Evolutionary conservation across 2,888 invertebrate genomes (phyloP).

Genomic region (Mythimna lalbum): DNA sequence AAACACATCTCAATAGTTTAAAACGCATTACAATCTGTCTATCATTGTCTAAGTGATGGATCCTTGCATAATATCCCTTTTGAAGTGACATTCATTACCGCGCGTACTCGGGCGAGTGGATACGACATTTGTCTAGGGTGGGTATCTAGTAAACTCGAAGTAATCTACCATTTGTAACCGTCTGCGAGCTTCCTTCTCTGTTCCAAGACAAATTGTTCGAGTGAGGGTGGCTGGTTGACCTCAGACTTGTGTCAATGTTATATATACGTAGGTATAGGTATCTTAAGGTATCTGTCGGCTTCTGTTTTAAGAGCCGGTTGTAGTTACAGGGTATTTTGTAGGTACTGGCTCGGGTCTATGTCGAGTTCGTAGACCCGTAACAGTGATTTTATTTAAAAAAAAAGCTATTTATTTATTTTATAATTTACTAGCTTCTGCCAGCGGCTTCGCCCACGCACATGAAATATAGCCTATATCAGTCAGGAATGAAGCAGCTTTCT

Average conservation of each 20-base stretch:
- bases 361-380: too few relatives aligned
- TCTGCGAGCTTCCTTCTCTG: constrained; percentile 74
- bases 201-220: constrained; percentile 76
- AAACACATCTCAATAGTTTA: constrained; percentile 67
- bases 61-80: constrained; percentile 77
- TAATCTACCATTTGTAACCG: constrained; percentile 85
- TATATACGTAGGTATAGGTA: constrained; percentile 27
- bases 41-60: constrained; percentile 69
- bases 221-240: constrained; percentile 71
- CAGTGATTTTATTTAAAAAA: too few relatives aligned
- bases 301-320: constrained; percentile 20
- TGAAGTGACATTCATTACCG: constrained; percentile 77
- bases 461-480: too few relatives aligned
- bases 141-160: constrained; percentile 77
- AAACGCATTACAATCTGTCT: constrained; percentile 69
- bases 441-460: too few relatives aligned
- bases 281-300: background rate
- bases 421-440: too few relatives aligned
- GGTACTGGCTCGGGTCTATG: too few relatives aligned
- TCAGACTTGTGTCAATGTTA: constrained; percentile 63
- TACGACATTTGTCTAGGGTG: constrained; percentile 74
- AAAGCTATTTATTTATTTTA: too few relatives aligned
- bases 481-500: too few relatives aligned
- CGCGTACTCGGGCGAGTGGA: constrained; percentile 67
- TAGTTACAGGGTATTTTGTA: too few relatives aligned